These are phyloP conservation scores for Hydropsyche betteni DNA, from an alignment of 2,888 invertebrate genomes.

Conservation along the genomic window DNA sequence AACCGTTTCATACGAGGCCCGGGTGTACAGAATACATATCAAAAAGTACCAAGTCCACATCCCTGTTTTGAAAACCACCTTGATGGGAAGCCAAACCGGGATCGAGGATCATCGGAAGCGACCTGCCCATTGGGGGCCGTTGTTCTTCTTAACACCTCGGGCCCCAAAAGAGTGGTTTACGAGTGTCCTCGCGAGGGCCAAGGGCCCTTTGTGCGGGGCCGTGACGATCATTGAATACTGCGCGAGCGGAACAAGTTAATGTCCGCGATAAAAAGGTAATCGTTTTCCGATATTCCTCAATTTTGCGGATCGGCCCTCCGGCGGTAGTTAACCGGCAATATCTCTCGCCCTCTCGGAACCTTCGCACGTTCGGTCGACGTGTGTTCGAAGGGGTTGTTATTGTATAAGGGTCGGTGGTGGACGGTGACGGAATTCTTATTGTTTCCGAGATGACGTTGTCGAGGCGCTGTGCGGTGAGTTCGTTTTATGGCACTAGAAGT, in stretches of 20 bases:
- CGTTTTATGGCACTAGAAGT: no score
- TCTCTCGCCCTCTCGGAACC: conserved; percentile 11
- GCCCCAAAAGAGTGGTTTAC: conserved; percentile 34
- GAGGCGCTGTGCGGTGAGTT: no score
- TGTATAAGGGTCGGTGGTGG: no score
- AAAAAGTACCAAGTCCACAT: no score
- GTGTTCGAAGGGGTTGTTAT: background rate
- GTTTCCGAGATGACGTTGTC: no score
- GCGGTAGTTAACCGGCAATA: conserved; percentile 40
- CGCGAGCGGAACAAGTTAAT: conserved; percentile 49
- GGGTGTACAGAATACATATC: no score
- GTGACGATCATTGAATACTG: conserved; percentile 40
- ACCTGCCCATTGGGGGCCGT: background rate
- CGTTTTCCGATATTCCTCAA: conserved; percentile 52
- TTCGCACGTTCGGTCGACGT: conserved; percentile 3
- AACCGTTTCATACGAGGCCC: no score
- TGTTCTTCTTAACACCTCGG: conserved; percentile 19
- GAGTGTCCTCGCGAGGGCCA: conserved; percentile 33
- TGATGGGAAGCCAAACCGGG: no score
- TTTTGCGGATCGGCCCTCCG: conserved; percentile 47
- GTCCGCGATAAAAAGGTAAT: conserved; percentile 51
- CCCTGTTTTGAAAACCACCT: no score
- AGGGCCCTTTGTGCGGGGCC: conserved; percentile 31
- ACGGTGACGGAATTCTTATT: no score
- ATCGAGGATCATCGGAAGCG: no score